These are phyloP conservation scores for Ahaetulla prasina DNA, from an alignment of 2,113 vertebrate genomes.

Conservation along the genomic window DNA sequence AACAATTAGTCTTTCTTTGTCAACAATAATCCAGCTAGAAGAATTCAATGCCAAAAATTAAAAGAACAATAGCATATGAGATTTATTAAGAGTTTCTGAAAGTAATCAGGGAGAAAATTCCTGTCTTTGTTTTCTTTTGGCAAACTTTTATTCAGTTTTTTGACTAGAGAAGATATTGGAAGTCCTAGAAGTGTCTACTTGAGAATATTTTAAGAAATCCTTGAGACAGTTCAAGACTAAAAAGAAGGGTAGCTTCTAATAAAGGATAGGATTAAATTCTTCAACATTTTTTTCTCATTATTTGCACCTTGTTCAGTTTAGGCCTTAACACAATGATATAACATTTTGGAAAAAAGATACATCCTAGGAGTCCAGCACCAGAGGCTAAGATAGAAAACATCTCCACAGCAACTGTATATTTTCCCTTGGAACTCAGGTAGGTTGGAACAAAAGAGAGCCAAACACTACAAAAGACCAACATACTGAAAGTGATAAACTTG, in stretches of 20 bases:
- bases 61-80: not conserved
- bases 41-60: not conserved
- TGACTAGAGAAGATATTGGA: not conserved
- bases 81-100: not conserved
- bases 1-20: not conserved
- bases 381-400: not conserved
- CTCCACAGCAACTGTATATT: not conserved
- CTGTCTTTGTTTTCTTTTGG: not conserved
- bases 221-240: not conserved
- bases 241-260: not conserved
- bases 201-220: not conserved
- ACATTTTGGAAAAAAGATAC: not conserved
- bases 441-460: not conserved
- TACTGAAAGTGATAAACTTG: not conserved
- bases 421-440: not conserved
- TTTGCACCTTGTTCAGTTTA: not conserved
- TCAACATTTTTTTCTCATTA: not conserved
- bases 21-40: not conserved
- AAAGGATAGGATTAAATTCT: not conserved
- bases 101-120: not conserved
- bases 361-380: not conserved
- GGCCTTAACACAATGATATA: not conserved
- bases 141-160: not conserved
- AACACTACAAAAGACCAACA: not conserved
- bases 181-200: not conserved